Evolutionary conservation across 2,888 invertebrate species (phyloP).

Genomic region (Beris morrisii): DNA sequence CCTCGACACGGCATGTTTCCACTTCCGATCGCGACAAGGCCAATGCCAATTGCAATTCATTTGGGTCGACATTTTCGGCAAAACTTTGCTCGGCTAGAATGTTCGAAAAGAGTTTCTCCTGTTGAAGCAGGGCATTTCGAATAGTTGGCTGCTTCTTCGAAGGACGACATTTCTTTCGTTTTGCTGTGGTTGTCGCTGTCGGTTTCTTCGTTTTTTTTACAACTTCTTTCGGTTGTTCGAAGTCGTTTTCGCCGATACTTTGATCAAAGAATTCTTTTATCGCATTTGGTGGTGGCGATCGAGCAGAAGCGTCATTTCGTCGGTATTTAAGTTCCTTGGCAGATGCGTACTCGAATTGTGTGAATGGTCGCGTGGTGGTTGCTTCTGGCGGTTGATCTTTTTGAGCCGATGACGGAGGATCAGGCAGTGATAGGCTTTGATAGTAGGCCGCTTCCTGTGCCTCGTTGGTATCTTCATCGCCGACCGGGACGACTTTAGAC

Average conservation of each 20-base stretch:
- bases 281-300: not conserved
- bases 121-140: slow-evolving; percentile 49
- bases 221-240: not conserved
- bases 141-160: slow-evolving; percentile 48
- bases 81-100: slow-evolving; percentile 52
- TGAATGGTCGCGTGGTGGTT: not conserved
- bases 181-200: not conserved
- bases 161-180: not conserved
- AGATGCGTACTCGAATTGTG: not conserved
- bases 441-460: not conserved
- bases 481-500: too few relatives aligned
- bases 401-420: not conserved
- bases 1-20: slow-evolving; percentile 41
- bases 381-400: not conserved
- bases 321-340: not conserved
- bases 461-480: not conserved
- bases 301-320: not conserved
- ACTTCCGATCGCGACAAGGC: slow-evolving; percentile 65
- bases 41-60: slow-evolving; percentile 68
- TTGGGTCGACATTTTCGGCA: slow-evolving; percentile 62
- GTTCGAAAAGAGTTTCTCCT: slow-evolving; percentile 49
- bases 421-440: not conserved
- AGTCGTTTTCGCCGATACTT: slow-evolving; percentile 6
- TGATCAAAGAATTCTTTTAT: slow-evolving; percentile 21
- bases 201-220: not conserved